Percentiles rank a stretch among this genome's conserved stretches.
phyloP scores from a whole-genome alignment of 2,797 vertebrate genomes.

The Hippopotamyrus pictus region DNA sequence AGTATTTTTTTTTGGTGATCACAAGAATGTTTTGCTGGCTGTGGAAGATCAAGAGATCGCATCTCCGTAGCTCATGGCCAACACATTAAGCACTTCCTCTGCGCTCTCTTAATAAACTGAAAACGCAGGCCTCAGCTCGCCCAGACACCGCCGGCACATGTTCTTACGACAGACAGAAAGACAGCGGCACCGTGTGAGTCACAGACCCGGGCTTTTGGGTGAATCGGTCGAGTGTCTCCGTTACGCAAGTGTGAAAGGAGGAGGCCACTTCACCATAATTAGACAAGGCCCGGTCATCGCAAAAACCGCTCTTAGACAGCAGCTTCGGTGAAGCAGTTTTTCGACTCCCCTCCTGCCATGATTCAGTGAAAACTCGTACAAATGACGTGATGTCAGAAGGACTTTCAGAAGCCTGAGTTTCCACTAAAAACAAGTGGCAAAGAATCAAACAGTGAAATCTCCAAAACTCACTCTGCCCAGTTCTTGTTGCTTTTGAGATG shows the following conservation, averaged over 20 bases:
- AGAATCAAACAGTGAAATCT: not conserved
- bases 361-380: not conserved
- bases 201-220: constrained; percentile 25
- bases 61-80: not conserved
- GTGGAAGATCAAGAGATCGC: not conserved
- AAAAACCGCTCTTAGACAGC: constrained; percentile 35
- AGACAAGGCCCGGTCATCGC: constrained; percentile 34
- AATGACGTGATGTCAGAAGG: not conserved
- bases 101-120: not conserved
- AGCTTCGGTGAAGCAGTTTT: constrained; percentile 18
- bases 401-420: not conserved
- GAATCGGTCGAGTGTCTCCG: constrained; percentile 38
- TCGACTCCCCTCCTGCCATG: not conserved
- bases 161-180: not conserved
- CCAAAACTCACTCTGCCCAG: not conserved
- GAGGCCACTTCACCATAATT: constrained; percentile 34
- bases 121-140: not conserved
- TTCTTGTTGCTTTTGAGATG: not conserved
- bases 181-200: not conserved
- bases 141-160: not conserved
- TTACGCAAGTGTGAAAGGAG: constrained; percentile 31
- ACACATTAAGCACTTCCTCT: not conserved
- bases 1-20: not conserved
- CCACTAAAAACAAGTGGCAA: not conserved
- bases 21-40: not conserved